Evolutionary conservation across 1,140 invertebrate species (phyloP).

Genomic region (Rhizoglyphus robini): DNA sequence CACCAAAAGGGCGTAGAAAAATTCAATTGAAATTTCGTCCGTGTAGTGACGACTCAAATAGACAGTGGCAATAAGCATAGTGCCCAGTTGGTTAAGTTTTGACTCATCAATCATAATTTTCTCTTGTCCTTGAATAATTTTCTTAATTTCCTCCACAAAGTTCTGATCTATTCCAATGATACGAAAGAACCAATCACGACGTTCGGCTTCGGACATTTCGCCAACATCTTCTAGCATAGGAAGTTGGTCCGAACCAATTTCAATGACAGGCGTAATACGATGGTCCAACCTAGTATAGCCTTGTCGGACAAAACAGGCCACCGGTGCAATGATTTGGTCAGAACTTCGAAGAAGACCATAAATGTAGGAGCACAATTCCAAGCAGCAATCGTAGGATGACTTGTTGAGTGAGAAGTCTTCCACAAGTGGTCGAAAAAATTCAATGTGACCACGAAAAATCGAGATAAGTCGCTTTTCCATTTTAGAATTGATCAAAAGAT

Average conservation of each 20-base stretch:
- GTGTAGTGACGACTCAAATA: neutral
- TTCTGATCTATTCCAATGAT: neutral
- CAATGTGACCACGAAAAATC: neutral
- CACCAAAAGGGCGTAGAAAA: neutral
- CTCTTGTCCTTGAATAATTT: neutral
- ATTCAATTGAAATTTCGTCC: neutral
- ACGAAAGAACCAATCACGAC: neutral
- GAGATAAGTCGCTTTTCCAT: neutral
- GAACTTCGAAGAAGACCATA: neutral
- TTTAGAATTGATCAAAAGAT: neutral
- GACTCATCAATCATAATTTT: no score
- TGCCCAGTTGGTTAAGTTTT: no score
- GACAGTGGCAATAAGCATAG: neutral
- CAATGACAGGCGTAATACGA: neutral
- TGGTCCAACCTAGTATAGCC: neutral
- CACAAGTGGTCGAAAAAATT: neutral
- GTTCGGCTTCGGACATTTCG: neutral
- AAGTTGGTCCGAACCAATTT: neutral
- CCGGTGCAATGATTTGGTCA: neutral
- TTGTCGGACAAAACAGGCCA: neutral
- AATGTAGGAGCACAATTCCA: neutral
- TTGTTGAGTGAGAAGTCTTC: neutral
- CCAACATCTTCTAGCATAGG: neutral
- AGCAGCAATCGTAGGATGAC: neutral
- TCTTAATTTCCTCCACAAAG: neutral